phyloP scores from a whole-genome alignment of 2,797 vertebrate genomes.

The Hyperoplus lanceolatus region DNA sequence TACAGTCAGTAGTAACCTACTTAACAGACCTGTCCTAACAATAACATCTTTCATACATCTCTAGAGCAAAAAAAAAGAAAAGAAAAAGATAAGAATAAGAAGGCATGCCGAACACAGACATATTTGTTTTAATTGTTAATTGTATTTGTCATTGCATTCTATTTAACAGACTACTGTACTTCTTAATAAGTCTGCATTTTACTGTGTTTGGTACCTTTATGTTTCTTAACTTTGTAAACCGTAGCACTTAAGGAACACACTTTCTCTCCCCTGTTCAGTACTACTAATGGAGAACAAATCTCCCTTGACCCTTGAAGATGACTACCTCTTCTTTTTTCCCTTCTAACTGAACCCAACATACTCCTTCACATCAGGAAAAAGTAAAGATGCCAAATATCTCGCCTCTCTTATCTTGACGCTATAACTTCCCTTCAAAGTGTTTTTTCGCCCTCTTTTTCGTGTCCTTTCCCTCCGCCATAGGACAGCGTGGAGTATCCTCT shows the following conservation, averaged over 20 bases:
- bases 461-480: conserved; percentile 65
- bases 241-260: background rate
- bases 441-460: no score
- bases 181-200: background rate
- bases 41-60: background rate
- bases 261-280: conserved; percentile 2
- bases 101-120: no score
- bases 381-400: conserved; percentile 2
- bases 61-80: background rate
- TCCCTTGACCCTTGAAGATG: background rate
- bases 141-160: background rate
- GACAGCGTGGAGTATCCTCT: conserved; percentile 91
- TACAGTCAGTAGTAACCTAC: conserved; percentile 78
- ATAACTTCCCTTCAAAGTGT: background rate
- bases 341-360: conserved; percentile 4
- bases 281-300: background rate
- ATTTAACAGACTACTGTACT: background rate
- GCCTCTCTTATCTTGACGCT: background rate
- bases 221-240: background rate
- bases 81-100: background rate
- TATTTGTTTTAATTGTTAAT: background rate
- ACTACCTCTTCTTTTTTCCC: background rate
- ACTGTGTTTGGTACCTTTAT: background rate
- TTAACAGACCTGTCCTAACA: background rate
- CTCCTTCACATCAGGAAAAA: conserved; percentile 10